Conservation (phyloP, 64 coral and sea anemone species). For the Pocillopora verrucosa region DNA sequence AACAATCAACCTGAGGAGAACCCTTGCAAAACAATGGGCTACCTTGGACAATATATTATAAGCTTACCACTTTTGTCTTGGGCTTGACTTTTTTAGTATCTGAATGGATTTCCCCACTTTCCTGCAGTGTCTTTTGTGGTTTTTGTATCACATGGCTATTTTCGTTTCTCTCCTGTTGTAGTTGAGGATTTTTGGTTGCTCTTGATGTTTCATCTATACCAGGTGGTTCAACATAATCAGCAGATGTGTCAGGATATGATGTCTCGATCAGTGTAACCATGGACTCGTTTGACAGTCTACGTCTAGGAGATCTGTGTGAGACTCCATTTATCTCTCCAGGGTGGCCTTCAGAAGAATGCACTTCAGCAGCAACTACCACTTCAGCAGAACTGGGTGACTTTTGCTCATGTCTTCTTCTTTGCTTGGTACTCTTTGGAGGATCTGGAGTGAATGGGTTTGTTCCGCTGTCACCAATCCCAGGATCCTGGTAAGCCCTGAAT, state of each 20-base stretch:
- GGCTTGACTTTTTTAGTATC: neutral
- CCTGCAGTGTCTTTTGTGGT: neutral
- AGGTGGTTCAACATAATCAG: conserved; percentile 4
- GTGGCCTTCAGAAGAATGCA: neutral
- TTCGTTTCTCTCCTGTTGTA: neutral
- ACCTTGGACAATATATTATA: too few relatives aligned
- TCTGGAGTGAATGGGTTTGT: conserved; percentile 54
- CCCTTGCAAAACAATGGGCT: too few relatives aligned
- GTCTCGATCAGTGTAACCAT: conserved; percentile 82
- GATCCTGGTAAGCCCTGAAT: neutral
- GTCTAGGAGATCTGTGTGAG: neutral
- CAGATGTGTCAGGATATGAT: conserved; percentile 3
- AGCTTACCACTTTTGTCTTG: conserved; percentile 40
- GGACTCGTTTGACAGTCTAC: conserved; percentile 62
- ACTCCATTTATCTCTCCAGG: neutral
- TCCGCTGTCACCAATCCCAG: neutral
- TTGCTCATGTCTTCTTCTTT: conserved; percentile 24
- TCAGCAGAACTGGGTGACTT: conserved; percentile 1
- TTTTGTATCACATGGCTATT: neutral
- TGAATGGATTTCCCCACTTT: neutral
- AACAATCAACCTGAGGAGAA: too few relatives aligned
- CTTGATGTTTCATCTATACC: neutral
- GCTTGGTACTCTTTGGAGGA: conserved; percentile 12
- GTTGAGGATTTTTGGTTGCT: neutral
- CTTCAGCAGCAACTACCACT: conserved; percentile 11